Evolutionary conservation across 2,888 invertebrate species (phyloP), one percentile per base, ranked within the genome.

Genomic region (Epinotia bilunana): DNA sequence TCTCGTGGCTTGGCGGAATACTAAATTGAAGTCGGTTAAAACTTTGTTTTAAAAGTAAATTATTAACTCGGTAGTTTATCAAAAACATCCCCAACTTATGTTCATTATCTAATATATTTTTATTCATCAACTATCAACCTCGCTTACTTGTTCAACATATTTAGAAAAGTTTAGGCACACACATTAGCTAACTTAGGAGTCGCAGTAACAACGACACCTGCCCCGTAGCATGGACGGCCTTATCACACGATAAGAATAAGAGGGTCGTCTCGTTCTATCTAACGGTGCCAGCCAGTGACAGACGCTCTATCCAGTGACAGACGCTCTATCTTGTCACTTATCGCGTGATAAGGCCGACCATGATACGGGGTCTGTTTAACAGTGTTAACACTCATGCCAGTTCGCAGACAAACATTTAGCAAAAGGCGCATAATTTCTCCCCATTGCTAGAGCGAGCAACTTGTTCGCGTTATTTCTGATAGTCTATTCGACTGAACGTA

Each of bases 381-480:
- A 49, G n/a, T 61, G n/a, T 18, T 57, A 57, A 57, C 11, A 28
- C n/a, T n/a, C 12, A 70, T 23, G 60, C 6, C 49, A 28, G 13
- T 28, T 64, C 57, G 33, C 13, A 67, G 5, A 60, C 23, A 60
- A 60, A 53, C 39, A 12, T 33, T 60, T 53, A 20, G 20, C 33
- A 33, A 63, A 71, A 39, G 63, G 46, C 7, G 18, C 46, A 18
- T 16, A 64, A 46, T 72, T 60, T 46, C 13, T 18, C 20, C 23
- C 33, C 60, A 53, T 20, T 33, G 49, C 46, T 43, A 73, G 12
- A 73, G 43, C 55, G 57, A 57, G 57, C 49, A 57, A 53, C 58
- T 64, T 63, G 49, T 71, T 39, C 46, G 18, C 63, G 16, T 68
- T 60, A 67, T 63, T 57, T 39, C 43, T 49, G 28, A 46, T 49